phyloP scores from a whole-genome alignment of 2,113 vertebrate species.

The Varanus salvator region DNA sequence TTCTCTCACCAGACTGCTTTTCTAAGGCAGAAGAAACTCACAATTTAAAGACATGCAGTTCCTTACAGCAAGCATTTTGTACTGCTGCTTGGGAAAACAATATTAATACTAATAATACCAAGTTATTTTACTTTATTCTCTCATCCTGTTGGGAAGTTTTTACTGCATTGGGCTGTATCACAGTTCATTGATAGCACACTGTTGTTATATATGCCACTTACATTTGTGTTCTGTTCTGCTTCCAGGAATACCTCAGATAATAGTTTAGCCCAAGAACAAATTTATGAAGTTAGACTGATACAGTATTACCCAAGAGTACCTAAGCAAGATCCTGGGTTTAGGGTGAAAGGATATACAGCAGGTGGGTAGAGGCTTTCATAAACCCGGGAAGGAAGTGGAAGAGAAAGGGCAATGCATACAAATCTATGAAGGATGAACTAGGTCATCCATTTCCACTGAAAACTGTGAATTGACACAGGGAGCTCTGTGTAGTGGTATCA shows the following conservation, averaged over 20 bases:
- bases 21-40: background rate
- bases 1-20: background rate
- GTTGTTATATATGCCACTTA: background rate
- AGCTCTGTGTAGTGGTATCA: background rate
- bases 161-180: background rate
- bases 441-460: background rate
- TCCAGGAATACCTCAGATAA: background rate
- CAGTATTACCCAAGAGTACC: background rate
- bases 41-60: no score
- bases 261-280: background rate
- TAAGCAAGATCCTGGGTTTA: background rate
- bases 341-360: background rate
- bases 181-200: background rate
- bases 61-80: no score
- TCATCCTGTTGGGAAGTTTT: background rate
- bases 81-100: no score
- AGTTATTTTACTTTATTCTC: background rate
- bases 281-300: background rate
- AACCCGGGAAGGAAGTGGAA: background rate
- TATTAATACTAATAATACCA: background rate
- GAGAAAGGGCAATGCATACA: background rate
- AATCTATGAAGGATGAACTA: background rate
- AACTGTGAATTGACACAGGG: background rate
- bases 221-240: background rate
- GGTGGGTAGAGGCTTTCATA: background rate